These are phyloP conservation scores for Dendrocopos noguchii DNA, from an alignment of 2,113 vertebrate species.

Conservation along the genomic window DNA sequence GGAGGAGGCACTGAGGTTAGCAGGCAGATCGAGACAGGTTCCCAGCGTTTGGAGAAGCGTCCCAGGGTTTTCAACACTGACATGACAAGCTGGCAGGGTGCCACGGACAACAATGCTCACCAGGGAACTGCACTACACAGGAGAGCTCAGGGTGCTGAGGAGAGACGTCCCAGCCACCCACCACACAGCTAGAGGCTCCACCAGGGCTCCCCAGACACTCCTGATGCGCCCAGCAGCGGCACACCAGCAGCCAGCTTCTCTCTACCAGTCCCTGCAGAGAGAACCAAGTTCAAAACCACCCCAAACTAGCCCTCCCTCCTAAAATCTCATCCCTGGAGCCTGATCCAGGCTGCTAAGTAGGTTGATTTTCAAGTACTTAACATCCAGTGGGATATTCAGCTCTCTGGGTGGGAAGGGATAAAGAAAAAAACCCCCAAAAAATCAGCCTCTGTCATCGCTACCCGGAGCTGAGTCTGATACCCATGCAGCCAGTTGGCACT, in stretches of 20 bases:
- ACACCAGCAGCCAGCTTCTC: not conserved
- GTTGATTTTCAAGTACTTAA: conserved; percentile 35
- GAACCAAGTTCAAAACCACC: accelerated
- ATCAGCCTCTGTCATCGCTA: conserved; percentile 36
- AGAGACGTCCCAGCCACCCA: not conserved
- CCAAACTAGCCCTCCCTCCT: not conserved
- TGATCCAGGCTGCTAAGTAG: not conserved
- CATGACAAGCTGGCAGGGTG: conserved; percentile 22
- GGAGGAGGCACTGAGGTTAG: not conserved
- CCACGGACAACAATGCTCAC: not conserved
- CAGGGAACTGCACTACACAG: accelerated
- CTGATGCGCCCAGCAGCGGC: accelerated
- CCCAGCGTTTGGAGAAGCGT: not conserved
- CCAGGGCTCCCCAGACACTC: accelerated
- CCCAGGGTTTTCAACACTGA: not conserved
- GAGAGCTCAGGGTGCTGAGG: not conserved
- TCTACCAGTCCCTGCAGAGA: accelerated
- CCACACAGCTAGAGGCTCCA: not conserved
- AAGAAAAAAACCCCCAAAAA: not conserved
- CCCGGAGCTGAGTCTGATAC: not conserved
- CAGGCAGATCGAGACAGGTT: conserved; percentile 31
- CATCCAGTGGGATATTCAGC: not conserved
- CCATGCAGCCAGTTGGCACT: conserved; percentile 36
- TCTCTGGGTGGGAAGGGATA: conserved; percentile 34
- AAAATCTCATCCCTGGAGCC: not conserved